Evolutionary conservation across 35 echinoderm and acorn worm species (phyloP).

Genomic region (Heliocidaris erythrogramma): DNA sequence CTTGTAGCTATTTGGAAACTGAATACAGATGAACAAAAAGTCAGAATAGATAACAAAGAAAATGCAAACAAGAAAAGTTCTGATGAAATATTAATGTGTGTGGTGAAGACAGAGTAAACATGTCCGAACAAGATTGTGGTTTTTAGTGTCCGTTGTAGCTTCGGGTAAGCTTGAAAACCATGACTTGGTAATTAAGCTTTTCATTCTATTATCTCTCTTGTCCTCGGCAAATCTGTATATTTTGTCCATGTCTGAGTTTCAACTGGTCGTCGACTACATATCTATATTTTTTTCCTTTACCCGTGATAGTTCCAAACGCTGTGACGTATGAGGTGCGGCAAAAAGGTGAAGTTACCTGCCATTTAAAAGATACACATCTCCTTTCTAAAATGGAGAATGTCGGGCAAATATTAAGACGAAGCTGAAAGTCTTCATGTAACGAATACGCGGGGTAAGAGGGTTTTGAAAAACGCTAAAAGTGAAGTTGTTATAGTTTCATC

Average conservation of each 20-base stretch:
- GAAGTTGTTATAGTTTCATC: too few relatives aligned
- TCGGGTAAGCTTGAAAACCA: background rate
- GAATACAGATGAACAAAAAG: background rate
- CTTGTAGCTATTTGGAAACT: background rate
- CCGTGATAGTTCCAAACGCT: too few relatives aligned
- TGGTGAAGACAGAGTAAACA: background rate
- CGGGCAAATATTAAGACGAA: too few relatives aligned
- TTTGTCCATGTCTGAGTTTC: background rate
- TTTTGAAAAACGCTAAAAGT: too few relatives aligned
- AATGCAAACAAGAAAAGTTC: background rate
- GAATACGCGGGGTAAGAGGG: too few relatives aligned
- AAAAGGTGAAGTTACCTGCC: too few relatives aligned
- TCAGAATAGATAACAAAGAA: background rate
- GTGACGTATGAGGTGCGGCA: too few relatives aligned
- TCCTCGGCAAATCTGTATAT: background rate
- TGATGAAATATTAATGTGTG: background rate
- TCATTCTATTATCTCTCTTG: background rate
- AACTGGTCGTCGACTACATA: background rate
- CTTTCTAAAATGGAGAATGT: too few relatives aligned
- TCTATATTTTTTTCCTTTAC: background rate
- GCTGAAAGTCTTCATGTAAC: too few relatives aligned
- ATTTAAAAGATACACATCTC: too few relatives aligned
- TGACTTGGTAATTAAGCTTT: background rate
- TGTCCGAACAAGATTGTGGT: background rate
- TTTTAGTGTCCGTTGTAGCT: background rate